Evolutionary conservation across 2,113 vertebrate species (phyloP).

Genomic region (Oncorhynchus masou): DNA sequence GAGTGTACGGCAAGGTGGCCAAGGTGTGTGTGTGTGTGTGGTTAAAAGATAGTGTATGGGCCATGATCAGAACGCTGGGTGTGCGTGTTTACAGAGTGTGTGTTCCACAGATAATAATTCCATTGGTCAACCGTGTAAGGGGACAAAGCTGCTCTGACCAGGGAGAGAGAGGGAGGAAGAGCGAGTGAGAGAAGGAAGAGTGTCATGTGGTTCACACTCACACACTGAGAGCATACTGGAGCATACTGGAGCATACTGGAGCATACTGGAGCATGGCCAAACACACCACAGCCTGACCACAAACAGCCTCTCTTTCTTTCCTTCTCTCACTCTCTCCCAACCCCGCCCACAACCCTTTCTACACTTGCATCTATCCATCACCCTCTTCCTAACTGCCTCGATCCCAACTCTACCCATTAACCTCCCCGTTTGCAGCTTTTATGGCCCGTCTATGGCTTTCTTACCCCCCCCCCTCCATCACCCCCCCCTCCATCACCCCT

Average conservation of each 20-base stretch:
- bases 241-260: no score
- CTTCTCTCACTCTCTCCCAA: conserved; percentile 41
- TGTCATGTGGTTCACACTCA: conserved; percentile 76
- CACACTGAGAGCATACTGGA: conserved; percentile 74
- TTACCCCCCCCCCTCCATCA: background rate
- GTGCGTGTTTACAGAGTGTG: conserved; percentile 61
- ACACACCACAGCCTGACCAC: conserved; percentile 73
- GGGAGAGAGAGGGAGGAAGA: conserved; percentile 47
- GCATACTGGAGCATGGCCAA: conserved; percentile 70
- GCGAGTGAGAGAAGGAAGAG: conserved; percentile 31
- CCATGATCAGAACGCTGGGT: conserved; percentile 60
- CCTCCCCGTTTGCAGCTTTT: background rate
- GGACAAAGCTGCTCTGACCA: conserved; percentile 65
- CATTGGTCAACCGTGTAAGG: conserved; percentile 68
- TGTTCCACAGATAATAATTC: conserved; percentile 71
- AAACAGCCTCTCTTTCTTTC: conserved; percentile 71
- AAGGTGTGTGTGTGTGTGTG: conserved; percentile 26
- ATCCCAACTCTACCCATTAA: background rate
- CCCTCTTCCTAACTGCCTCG: background rate
- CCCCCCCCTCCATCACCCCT: conserved; percentile 78
- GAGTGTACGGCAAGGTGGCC: conserved; percentile 40
- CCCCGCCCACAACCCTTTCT: background rate
- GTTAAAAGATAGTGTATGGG: conserved; percentile 33
- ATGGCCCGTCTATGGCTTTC: background rate
- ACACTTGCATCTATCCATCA: background rate